Conservation (phyloP, 1,140 invertebrate species). For the Pseudomyrmex flavicornis region DNA sequence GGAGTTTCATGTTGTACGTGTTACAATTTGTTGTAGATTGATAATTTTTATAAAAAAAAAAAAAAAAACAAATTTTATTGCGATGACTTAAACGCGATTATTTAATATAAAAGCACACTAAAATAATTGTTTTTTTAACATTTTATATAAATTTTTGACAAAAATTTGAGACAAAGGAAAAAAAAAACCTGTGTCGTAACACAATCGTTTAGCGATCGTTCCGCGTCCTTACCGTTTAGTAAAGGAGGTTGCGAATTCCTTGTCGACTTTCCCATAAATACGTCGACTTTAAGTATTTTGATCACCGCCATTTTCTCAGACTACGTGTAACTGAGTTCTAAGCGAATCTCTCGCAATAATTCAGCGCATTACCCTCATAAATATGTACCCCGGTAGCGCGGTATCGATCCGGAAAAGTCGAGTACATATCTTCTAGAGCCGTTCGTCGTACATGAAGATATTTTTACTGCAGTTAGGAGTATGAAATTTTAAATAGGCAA, state of each 20-base stretch:
- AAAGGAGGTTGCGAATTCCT: too few species aligned
- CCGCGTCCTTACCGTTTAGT: too few species aligned
- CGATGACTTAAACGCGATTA: neutral
- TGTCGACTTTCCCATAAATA: too few species aligned
- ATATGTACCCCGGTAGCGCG: slow-evolving; percentile 73
- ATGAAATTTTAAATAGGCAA: slow-evolving; percentile 76
- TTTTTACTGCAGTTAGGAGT: slow-evolving; percentile 72
- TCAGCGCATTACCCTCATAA: slow-evolving; percentile 79
- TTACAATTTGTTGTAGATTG: neutral
- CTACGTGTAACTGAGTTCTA: too few species aligned
- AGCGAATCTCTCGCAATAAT: slow-evolving; percentile 61
- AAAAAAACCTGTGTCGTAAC: too few species aligned
- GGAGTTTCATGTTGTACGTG: neutral
- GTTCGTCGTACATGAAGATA: slow-evolving; percentile 62
- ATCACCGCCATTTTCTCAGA: too few species aligned
- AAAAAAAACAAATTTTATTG: neutral
- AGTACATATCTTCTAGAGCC: slow-evolving; percentile 44
- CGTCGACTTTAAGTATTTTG: too few species aligned
- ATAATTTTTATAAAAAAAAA: neutral
- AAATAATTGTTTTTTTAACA: too few species aligned
- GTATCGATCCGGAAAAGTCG: slow-evolving; percentile 73
- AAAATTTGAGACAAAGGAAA: too few species aligned
- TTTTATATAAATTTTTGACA: too few species aligned
- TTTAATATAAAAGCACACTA: too few species aligned
- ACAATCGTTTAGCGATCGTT: too few species aligned